Conservation (phyloP, 2,113 vertebrate genomes). For the Lepidothrix coronata region DNA sequence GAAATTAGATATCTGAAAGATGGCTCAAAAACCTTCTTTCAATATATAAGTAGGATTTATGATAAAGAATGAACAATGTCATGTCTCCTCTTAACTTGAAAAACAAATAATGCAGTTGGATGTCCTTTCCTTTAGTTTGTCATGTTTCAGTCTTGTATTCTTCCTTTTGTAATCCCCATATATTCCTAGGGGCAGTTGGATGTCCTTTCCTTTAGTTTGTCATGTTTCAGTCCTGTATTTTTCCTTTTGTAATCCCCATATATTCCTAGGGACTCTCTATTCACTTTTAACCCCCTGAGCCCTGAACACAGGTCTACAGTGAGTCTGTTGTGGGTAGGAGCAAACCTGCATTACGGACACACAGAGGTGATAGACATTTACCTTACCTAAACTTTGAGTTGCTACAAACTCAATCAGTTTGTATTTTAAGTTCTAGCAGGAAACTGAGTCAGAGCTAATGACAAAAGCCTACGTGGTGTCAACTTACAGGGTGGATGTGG, state of each 20-base stretch:
- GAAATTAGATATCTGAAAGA: background rate
- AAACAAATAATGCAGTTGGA: background rate
- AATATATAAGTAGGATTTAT: background rate
- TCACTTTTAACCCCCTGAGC: background rate
- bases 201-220: background rate
- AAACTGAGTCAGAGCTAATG: background rate
- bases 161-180: background rate
- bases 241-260: background rate
- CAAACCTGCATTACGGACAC: background rate
- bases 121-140: background rate
- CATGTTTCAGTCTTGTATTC: background rate
- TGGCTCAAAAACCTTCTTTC: background rate
- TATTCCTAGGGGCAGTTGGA: fast-evolving
- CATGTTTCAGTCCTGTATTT: background rate
- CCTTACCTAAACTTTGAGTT: background rate
- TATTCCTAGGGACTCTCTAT: background rate
- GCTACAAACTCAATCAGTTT: background rate
- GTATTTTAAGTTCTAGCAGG: background rate
- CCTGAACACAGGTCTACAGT: background rate
- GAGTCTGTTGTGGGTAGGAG: background rate
- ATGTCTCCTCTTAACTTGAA: background rate
- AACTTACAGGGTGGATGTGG: background rate
- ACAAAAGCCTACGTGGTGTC: background rate
- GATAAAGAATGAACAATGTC: background rate
- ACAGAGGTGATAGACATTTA: fast-evolving